A percentile compares a stretch with the other conserved stretches of the same genome.
Conservation (phyloP, 2,113 vertebrate genomes). For the Cheirogaleus medius region DNA sequence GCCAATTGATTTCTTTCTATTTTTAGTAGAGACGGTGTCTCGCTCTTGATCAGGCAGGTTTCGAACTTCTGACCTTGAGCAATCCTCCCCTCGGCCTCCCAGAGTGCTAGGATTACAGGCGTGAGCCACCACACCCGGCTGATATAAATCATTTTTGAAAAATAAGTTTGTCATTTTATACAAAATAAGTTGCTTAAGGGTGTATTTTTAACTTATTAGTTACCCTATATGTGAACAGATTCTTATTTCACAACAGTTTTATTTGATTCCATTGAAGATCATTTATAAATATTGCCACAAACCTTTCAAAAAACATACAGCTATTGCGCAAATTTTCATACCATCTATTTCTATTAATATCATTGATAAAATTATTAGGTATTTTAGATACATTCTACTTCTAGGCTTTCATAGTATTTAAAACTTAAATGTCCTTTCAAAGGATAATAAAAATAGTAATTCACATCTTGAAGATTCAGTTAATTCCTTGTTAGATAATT, state of each 20-base stretch:
- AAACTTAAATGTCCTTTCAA: slow-evolving; percentile 12
- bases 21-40: too few species aligned
- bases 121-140: too few species aligned
- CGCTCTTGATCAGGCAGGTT: too few species aligned
- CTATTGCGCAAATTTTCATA: slow-evolving; percentile 21
- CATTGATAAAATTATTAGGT: slow-evolving; percentile 18
- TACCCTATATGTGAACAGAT: slow-evolving; percentile 9
- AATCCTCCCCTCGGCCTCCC: too few species aligned
- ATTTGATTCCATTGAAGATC: slow-evolving; percentile 34
- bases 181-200: not conserved
- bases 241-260: slow-evolving; percentile 19
- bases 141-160: slow-evolving; percentile 54
- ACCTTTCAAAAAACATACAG: not conserved
- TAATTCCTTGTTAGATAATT: slow-evolving; percentile 46
- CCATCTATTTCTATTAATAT: slow-evolving; percentile 39
- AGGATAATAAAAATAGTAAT: slow-evolving; percentile 16
- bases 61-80: too few species aligned
- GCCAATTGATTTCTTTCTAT: too few species aligned
- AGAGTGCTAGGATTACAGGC: too few species aligned
- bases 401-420: slow-evolving; percentile 20
- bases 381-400: slow-evolving; percentile 40
- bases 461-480: slow-evolving; percentile 26
- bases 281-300: slow-evolving; percentile 24
- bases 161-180: slow-evolving; percentile 35
- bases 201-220: not conserved